A percentile compares a stretch with the other conserved stretches of the same genome.
Conservation (phyloP, 1,140 invertebrate species). For the Drosophila bipectinata region DNA sequence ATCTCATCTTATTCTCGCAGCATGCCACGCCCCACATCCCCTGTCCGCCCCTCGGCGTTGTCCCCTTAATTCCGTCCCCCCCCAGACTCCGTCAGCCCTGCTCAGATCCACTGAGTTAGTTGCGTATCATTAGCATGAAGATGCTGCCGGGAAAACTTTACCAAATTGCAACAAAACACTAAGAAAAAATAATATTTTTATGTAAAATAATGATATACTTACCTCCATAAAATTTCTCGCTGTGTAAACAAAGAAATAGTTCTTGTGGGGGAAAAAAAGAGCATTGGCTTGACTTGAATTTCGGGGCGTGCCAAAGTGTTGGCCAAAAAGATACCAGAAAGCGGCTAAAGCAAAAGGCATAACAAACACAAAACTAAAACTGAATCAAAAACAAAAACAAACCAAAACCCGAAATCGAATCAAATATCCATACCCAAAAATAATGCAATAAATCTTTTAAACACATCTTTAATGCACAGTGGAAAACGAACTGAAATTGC, state of each 20-base stretch:
- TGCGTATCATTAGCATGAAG: slow-evolving; percentile 47
- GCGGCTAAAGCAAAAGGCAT: slow-evolving; percentile 3
- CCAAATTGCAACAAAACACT: slow-evolving; percentile 21
- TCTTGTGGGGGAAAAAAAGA: not conserved
- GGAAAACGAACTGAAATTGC: slow-evolving; percentile 29
- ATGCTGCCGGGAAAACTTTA: slow-evolving; percentile 24
- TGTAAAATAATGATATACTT: no score
- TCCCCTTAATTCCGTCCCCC: not conserved
- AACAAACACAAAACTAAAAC: slow-evolving; percentile 1
- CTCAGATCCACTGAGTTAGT: slow-evolving; percentile 12
- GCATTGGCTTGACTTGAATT: slow-evolving; percentile 22
- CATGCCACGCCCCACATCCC: not conserved
- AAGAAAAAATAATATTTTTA: no score
- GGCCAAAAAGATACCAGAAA: not conserved
- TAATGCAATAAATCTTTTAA: slow-evolving; percentile 37
- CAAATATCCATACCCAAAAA: slow-evolving; percentile 20
- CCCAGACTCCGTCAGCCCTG: not conserved
- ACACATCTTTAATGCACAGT: slow-evolving; percentile 16
- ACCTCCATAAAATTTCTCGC: not conserved
- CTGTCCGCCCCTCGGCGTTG: not conserved
- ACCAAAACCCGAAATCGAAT: slow-evolving; percentile 11
- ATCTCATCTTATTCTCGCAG: slow-evolving; percentile 35
- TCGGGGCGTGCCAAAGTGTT: slow-evolving; percentile 37
- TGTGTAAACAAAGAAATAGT: slow-evolving; percentile 3
- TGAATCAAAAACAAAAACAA: not conserved